Evolutionary conservation across 2,888 invertebrate species (phyloP), one percentile per base, ranked within the genome.

Genomic region (Drosophila mimetica): DNA sequence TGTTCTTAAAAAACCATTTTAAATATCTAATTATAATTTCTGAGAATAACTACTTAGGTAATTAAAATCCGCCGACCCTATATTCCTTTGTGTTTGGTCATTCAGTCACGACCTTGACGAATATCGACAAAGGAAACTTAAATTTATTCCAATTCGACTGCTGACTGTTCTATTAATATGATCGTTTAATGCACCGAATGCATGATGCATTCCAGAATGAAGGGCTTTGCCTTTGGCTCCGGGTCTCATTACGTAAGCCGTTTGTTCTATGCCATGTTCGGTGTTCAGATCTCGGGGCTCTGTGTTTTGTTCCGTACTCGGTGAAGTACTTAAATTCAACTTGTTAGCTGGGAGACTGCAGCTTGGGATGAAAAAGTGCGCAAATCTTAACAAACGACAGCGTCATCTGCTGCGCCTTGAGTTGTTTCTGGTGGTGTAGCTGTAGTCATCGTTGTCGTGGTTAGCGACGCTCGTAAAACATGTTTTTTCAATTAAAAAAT

Each of bases 401-500:
- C 79, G 76, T 87, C 82, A 87, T 82, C 87, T 85, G 79, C 84
- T 83, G 86, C 86, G 84, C 81, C 87, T 64, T 60, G 52, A 37
- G 46, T 39, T 59, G 59, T 51, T 57, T 52, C 63, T 63, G 48
- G 46, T 67, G 61, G 16, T 63, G 63, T 42, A 63, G 59, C 30
- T 54, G 66, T 65, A 73, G 71, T 52, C 71, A 76, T 74, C 75
- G 64, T 77, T 70, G 77, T 77, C 75, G 88, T 83, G 79, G 86
- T 88, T 89, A 78, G 83, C 77, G 75, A 77, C 77, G 87, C 79
- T 87, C 87, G 79, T 89, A 89, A 88, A 89, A 89, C 88, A 88
- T 86, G 89, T 87, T 89, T 89, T 88, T 88, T 88, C 88, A 88
- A 88, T 88, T 89, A 88, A 87, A 70, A 86, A 88, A 83, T 78